Base-by-base conservation (phyloP, 2,888 invertebrate genomes). In the Gymnocheta viridis region DNA sequence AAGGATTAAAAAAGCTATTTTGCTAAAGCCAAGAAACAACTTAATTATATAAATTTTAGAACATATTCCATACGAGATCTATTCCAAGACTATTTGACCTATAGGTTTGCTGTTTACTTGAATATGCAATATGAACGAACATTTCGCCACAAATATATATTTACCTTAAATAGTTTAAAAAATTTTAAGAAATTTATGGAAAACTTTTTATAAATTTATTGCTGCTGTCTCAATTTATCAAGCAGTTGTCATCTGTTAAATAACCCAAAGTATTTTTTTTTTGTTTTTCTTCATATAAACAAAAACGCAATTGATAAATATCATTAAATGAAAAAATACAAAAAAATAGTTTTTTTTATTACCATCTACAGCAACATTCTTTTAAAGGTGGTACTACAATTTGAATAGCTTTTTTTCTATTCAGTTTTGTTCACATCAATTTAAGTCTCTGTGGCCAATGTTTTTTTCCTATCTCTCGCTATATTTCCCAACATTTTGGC, bases 161-260 rank as follows among this genome's bases (percentile, higher is more conserved):
- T 56, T 32, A 17, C 32, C 22, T 19, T 35, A 58, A 58, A 35
- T 19, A 38, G 22, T 19, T 14, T 24, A 24, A 4, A 38, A 60
- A 58, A 58, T 44, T 41, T 41, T 32, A 1, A 7, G 4, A 56
- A 70, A 70, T 82, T 73, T 67, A 69, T 73, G 19, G 35, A 62
- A 82, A 77, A 66, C 10, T 60, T 60, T 77, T 70, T 10, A 69
- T n/a, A 69, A 67, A 82, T 67, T 78, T 82, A 79, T 82, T 80
- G 60, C 41, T 74, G n/a, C n/a, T 70, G 56, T 51, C 58, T 51
- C 35, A 79, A 70, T 19, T 79, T 70, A 83, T 69, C 73, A 60
- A 69, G 54, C 14, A 51, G 58, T 64, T 79, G 67, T 74, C 49
- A 74, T 83, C 79, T 66, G n/a, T 17, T 17, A 29, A 44, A 32